Evolutionary conservation across 2,797 vertebrate species (phyloP).

Genomic region (Rhynchonycteris naso): DNA sequence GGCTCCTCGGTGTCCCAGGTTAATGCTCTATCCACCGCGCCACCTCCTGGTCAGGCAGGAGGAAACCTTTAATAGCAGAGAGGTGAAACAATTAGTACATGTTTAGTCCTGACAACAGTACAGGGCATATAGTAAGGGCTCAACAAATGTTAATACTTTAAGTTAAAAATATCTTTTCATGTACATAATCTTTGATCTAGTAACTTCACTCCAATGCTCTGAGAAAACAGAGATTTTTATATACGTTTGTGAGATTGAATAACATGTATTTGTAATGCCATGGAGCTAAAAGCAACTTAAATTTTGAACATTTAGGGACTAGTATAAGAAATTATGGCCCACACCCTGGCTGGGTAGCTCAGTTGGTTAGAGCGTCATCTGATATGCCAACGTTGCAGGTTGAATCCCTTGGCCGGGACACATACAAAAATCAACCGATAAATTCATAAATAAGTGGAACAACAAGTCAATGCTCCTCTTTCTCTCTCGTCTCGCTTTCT

Average conservation of each 20-base stretch:
- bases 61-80: neutral
- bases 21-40: too few relatives aligned
- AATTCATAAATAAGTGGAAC: too few relatives aligned
- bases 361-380: too few relatives aligned
- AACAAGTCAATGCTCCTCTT: too few relatives aligned
- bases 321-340: neutral
- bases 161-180: neutral
- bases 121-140: neutral
- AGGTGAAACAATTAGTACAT: neutral
- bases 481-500: too few relatives aligned
- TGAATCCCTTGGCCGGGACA: too few relatives aligned
- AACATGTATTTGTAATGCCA: neutral
- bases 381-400: too few relatives aligned
- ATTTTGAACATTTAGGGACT: neutral
- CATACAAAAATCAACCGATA: too few relatives aligned
- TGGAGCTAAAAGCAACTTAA: neutral
- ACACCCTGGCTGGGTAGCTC: neutral
- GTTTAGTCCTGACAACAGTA: too few relatives aligned
- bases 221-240: neutral
- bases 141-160: neutral
- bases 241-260: neutral
- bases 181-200: neutral
- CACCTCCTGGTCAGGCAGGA: neutral
- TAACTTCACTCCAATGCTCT: neutral
- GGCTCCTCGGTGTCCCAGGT: too few relatives aligned